Conservation (phyloP, 1,140 invertebrate species). For the Orchesella cincta region DNA sequence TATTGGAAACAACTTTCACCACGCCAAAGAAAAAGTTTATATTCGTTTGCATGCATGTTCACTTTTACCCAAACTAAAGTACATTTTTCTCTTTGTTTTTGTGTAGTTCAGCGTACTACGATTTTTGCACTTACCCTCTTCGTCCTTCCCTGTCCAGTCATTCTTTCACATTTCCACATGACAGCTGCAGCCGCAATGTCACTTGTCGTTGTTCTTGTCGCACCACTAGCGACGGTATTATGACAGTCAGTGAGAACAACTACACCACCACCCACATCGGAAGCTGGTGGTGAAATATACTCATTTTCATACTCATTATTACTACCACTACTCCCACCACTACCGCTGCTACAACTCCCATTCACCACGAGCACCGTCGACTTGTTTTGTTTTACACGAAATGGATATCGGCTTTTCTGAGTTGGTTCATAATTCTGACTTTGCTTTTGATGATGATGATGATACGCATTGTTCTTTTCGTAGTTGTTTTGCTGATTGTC, state of each 20-base stretch:
- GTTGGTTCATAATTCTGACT: too few relatives aligned
- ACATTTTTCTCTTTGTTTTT: slow-evolving; percentile 1
- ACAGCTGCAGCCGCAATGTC: slow-evolving; percentile 39
- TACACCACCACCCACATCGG: background rate
- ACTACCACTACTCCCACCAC: too few relatives aligned
- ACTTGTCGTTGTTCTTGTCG: background rate
- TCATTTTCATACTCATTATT: too few relatives aligned
- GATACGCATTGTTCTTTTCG: too few relatives aligned
- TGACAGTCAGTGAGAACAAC: background rate
- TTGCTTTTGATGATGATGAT: too few relatives aligned
- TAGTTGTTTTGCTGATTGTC: too few relatives aligned
- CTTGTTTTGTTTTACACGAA: background rate
- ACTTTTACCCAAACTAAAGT: background rate
- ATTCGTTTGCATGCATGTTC: background rate
- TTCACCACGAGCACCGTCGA: background rate
- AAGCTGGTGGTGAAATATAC: too few relatives aligned
- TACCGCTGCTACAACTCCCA: too few relatives aligned
- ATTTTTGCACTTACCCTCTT: slow-evolving; percentile 40
- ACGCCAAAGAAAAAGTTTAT: background rate
- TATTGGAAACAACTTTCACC: background rate
- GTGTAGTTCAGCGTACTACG: background rate
- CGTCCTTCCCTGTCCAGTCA: slow-evolving; percentile 39
- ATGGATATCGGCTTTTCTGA: too few relatives aligned
- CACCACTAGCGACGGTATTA: background rate
- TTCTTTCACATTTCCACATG: slow-evolving; percentile 46